Percentiles rank a stretch among this genome's conserved stretches.
phyloP scores from a whole-genome alignment of 2,797 vertebrate genomes.

The Sylvilagus floridanus region DNA sequence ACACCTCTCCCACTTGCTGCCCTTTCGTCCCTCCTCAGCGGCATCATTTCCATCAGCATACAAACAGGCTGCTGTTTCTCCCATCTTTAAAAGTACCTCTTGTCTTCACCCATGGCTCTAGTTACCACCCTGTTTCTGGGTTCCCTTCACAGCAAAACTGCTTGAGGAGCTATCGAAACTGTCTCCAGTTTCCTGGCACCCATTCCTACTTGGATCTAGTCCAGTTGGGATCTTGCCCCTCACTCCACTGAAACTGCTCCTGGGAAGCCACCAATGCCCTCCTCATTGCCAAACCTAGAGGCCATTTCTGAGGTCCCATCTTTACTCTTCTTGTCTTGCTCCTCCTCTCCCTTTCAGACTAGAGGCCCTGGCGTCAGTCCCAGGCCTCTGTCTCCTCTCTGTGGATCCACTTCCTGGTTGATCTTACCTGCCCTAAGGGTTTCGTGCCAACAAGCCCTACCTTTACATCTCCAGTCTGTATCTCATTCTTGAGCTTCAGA shows the following conservation, averaged over 20 bases:
- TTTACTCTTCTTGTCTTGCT: not conserved
- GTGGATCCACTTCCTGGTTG: not conserved
- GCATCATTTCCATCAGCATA: not conserved
- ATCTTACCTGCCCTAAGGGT: not conserved
- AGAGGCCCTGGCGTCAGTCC: not conserved
- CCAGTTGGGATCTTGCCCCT: not conserved
- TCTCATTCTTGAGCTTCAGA: not conserved
- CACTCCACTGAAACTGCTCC: not conserved
- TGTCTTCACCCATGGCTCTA: not conserved
- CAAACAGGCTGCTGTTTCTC: not conserved
- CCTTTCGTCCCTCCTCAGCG: not conserved
- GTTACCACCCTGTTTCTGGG: not conserved
- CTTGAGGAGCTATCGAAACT: not conserved
- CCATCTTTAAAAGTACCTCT: conserved; percentile 6
- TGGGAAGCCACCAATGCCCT: not conserved
- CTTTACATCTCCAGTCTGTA: not conserved
- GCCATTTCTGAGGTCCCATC: too few species aligned
- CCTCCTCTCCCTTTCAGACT: too few species aligned
- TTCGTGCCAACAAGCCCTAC: not conserved
- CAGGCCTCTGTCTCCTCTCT: not conserved
- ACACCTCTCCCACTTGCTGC: not conserved
- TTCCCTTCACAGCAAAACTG: not conserved
- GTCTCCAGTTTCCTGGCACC: not conserved
- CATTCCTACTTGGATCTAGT: not conserved
- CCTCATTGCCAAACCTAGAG: not conserved